Evolutionary conservation across 2,113 vertebrate genomes (phyloP).

Genomic region (Plecturocebus donacophilus): DNA sequence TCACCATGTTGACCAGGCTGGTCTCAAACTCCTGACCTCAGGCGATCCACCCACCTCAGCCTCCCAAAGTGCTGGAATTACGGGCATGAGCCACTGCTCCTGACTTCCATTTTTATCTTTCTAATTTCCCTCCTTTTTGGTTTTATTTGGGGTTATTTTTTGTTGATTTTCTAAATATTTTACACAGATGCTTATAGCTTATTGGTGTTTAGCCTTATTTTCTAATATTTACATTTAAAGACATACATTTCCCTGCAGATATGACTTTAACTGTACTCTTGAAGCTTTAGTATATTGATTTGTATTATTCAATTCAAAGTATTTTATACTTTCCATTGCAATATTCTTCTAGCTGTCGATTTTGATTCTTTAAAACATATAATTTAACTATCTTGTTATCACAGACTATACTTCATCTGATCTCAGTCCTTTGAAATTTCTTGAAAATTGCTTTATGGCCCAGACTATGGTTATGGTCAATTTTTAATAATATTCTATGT

Average conservation of each 20-base stretch:
- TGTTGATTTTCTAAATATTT: not conserved
- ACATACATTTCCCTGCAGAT: not conserved
- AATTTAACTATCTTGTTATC: not conserved
- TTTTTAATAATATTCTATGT: not conserved
- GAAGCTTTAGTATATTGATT: not conserved
- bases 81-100: no score
- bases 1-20: no score
- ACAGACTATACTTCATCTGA: not conserved
- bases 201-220: constrained; percentile 10
- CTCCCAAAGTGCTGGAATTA: no score
- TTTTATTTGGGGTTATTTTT: not conserved
- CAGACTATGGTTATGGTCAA: not conserved
- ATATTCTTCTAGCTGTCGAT: not conserved
- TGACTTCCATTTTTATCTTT: not conserved
- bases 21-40: no score
- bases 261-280: not conserved
- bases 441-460: not conserved
- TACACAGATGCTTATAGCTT: not conserved
- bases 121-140: not conserved
- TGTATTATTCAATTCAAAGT: not conserved
- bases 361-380: not conserved
- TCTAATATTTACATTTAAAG: not conserved
- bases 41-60: no score
- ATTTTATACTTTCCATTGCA: constrained; percentile 4
- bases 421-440: constrained; percentile 1